Conservation (phyloP, 2,113 vertebrate genomes). For the Oceanodroma tethys region DNA sequence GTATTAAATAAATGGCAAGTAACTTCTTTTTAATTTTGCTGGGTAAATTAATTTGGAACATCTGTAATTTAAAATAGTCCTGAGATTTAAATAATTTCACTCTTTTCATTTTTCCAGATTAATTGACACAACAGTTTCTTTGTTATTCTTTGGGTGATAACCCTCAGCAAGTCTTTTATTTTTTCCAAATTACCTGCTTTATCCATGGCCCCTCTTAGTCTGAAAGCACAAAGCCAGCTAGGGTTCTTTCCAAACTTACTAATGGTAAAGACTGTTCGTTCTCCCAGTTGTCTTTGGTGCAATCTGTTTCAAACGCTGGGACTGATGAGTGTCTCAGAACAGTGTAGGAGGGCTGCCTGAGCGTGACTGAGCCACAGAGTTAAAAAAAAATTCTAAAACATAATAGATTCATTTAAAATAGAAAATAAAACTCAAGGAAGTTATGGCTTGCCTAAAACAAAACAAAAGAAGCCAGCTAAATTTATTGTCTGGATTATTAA, state of each 20-base stretch:
- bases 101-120: not conserved
- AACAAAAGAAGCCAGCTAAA: not conserved
- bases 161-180: not conserved
- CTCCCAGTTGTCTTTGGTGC: slow-evolving; percentile 18
- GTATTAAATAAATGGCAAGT: not conserved
- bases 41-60: not conserved
- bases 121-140: not conserved
- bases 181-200: not conserved
- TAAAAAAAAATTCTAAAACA: not conserved
- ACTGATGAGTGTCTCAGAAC: slow-evolving; percentile 53
- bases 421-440: not conserved
- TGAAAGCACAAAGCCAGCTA: not conserved
- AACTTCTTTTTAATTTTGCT: not conserved
- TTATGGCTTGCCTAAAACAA: not conserved
- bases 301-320: slow-evolving; percentile 57
- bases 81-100: not conserved
- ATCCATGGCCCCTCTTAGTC: not conserved
- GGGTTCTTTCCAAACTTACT: slow-evolving; percentile 6
- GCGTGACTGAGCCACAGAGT: slow-evolving; percentile 29
- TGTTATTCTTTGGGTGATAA: not conserved
- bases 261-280: slow-evolving; percentile 15
- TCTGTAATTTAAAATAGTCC: not conserved
- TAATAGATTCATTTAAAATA: not conserved
- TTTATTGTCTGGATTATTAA: slow-evolving; percentile 21
- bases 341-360: slow-evolving; percentile 64